Conservation (phyloP, 2,797 vertebrate genomes). For the Cossypha heuglini region DNA sequence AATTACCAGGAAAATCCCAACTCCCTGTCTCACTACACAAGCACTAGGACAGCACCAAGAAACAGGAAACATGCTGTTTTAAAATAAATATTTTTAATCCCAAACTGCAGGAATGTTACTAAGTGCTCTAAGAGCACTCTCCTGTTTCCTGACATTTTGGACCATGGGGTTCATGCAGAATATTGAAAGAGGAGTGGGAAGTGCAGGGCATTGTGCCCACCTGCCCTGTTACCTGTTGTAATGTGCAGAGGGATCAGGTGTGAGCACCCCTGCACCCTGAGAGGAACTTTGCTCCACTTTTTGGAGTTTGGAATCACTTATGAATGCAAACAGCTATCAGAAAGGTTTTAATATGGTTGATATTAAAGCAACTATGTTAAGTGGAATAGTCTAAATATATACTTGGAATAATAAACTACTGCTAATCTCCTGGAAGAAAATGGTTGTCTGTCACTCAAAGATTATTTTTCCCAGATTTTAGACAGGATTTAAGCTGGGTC, state of each 20-base stretch:
- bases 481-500: background rate
- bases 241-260: background rate
- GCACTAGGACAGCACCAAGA: background rate
- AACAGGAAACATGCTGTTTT: background rate
- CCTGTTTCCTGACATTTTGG: background rate
- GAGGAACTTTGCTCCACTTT: background rate
- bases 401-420: background rate
- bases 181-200: background rate
- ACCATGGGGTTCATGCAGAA: accelerated
- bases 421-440: slow-evolving; percentile 7
- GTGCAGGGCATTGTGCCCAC: background rate
- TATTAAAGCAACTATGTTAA: background rate
- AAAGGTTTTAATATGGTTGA: background rate
- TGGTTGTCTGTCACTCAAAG: background rate
- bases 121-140: background rate
- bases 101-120: background rate
- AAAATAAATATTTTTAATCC: background rate
- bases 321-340: background rate
- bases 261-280: background rate
- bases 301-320: background rate
- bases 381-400: background rate
- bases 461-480: background rate
- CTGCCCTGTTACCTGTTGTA: background rate
- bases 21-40: background rate
- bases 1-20: background rate